Evolutionary conservation across 2,888 invertebrate genomes (phyloP).

Genomic region (Nasonia oneida): DNA sequence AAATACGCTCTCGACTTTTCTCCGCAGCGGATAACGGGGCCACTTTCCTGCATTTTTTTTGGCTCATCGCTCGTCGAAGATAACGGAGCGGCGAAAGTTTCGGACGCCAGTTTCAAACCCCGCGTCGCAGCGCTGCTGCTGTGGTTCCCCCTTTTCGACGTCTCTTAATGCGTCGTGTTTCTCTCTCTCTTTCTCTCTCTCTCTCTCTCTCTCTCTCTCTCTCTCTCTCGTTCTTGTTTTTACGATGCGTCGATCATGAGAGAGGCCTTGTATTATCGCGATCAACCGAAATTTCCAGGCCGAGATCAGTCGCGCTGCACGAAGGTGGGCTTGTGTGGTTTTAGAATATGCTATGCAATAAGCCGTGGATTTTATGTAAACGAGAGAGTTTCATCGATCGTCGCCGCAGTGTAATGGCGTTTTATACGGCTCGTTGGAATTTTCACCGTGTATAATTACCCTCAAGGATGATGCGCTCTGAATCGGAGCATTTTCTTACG

Average conservation of each 20-base stretch:
- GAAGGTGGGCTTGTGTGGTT: too few relatives aligned
- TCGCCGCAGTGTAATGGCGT: not conserved
- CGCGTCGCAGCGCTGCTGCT: too few relatives aligned
- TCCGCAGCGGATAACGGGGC: too few relatives aligned
- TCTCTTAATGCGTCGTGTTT: too few relatives aligned
- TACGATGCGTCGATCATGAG: not conserved
- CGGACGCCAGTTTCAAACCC: too few relatives aligned
- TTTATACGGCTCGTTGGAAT: not conserved
- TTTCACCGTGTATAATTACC: not conserved
- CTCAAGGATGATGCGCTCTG: conserved; percentile 10
- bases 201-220: not conserved
- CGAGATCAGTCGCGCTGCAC: too few relatives aligned
- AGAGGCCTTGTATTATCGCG: not conserved
- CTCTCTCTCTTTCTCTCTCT: not conserved
- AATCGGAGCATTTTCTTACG: not conserved
- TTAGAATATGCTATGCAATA: too few relatives aligned
- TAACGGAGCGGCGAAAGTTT: too few relatives aligned
- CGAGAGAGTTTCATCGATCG: not conserved
- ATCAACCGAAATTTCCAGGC: not conserved
- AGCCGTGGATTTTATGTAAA: not conserved
- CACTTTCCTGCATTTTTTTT: too few relatives aligned
- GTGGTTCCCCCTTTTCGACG: not conserved
- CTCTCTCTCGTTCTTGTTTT: not conserved
- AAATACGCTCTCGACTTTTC: too few relatives aligned
- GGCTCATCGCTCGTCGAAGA: too few relatives aligned